Percentiles rank a stretch among this genome's conserved stretches.
Evolutionary conservation across 1,140 invertebrate genomes (phyloP).

Genomic region (Aleiodes sp.): DNA sequence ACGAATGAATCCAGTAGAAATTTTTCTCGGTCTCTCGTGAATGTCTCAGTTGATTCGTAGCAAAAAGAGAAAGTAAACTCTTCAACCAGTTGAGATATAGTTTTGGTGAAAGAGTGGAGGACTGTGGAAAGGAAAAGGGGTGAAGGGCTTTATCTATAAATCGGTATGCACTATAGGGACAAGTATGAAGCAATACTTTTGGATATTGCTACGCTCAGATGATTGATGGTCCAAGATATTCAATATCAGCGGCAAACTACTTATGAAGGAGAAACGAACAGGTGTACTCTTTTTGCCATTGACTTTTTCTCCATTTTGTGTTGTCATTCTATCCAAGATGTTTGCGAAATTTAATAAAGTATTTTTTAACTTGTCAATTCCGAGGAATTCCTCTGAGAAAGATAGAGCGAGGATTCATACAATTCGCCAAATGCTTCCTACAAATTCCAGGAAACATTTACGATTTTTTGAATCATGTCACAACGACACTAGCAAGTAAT

Average conservation of each 20-base stretch:
- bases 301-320: slow-evolving; percentile 37
- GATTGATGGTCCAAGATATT: slow-evolving; percentile 64
- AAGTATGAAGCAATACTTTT: slow-evolving; percentile 62
- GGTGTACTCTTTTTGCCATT: slow-evolving; percentile 38
- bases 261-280: slow-evolving; percentile 28
- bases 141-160: slow-evolving; percentile 56
- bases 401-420: too few relatives aligned
- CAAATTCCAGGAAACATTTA: not conserved
- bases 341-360: slow-evolving; percentile 39
- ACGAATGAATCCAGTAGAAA: not conserved
- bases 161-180: slow-evolving; percentile 55
- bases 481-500: not conserved
- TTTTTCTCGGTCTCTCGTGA: slow-evolving; percentile 9
- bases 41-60: not conserved
- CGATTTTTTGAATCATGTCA: not conserved
- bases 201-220: slow-evolving; percentile 55
- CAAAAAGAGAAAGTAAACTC: not conserved
- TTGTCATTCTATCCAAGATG: not conserved
- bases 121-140: not conserved
- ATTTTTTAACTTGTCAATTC: not conserved
- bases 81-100: not conserved
- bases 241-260: slow-evolving; percentile 60
- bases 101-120: not conserved
- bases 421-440: too few relatives aligned
- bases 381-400: too few relatives aligned